Base-by-base conservation (phyloP, 2,888 invertebrate genomes). In the Pterostichus madidus region DNA sequence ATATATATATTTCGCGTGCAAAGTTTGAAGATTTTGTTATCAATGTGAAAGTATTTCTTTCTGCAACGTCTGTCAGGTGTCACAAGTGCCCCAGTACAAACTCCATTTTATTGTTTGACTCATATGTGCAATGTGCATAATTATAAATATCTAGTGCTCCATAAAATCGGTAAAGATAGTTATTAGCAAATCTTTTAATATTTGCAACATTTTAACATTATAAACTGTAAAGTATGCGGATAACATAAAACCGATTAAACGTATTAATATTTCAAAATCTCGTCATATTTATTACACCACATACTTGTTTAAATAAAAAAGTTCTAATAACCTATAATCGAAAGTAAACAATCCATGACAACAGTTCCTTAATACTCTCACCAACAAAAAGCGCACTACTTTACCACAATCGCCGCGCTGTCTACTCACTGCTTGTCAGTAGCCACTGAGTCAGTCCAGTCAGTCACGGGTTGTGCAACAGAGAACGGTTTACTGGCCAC, bases 281-380 rank as follows among this genome's bases (percentile, higher is more conserved):
- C 11, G n/a, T 49, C 49, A 49, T 49, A 49, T n/a, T 24, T n/a
- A 49, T 49, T 49, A 13, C 49, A 49, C 49, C 49, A 49, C 64
- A 35, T 64, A 64, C 11, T 49, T n/a, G n/a, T 49, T 35, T 32
- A 64, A 64, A 64, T 32, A 64, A 64, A 64, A 64, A 64, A 64
- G 32, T 64, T 64, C 13, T 64, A 64, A 64, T 64, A 64, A 64
- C 64, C 64, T 13, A 64, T 64, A 64, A 64, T 64, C 32, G 64
- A 64, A 64, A 64, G 64, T 64, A 64, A 64, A 64, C 64, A 64
- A 64, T 64, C 64, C 64, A 64, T 64, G 64, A 64, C 68, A 64
- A 64, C 35, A 39, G 13, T 71, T 71, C 68, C 68, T 71, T 44
- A 71, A 56, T 56, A 13, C 8, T 17, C 56, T 56, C 24, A 13